Conservation (phyloP, 2,113 vertebrate genomes). For the Pseudopipra pipra region DNA sequence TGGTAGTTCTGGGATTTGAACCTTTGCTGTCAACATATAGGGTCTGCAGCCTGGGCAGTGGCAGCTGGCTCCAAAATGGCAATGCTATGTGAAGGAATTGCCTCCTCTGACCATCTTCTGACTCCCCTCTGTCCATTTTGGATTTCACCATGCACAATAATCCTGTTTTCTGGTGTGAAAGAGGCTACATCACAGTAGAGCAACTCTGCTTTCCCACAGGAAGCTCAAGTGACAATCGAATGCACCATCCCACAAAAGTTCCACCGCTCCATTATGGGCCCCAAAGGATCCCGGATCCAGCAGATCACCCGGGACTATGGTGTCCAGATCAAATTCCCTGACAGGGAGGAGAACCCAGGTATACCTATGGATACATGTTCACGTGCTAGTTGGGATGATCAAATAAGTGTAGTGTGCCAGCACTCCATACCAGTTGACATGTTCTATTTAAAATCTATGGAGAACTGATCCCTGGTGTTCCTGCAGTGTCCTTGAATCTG, state of each 20-base stretch:
- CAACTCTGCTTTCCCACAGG: conserved; percentile 73
- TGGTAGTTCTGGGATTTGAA: neutral
- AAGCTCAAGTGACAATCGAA: conserved; percentile 94
- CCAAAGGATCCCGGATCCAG: conserved; percentile 94
- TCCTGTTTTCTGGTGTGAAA: neutral
- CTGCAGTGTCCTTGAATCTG: neutral
- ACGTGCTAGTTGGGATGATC: neutral
- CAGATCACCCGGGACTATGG: conserved; percentile 93
- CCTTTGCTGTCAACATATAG: neutral
- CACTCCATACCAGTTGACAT: neutral
- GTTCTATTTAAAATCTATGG: neutral
- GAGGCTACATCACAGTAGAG: neutral
- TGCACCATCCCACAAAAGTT: conserved; percentile 93
- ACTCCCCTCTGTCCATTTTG: neutral
- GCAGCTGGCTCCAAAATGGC: neutral
- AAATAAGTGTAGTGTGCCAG: neutral
- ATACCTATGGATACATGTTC: neutral
- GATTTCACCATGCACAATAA: neutral
- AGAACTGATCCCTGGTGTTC: neutral
- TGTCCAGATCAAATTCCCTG: conserved; percentile 97
- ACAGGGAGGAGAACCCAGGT: conserved; percentile 90
- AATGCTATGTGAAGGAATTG: neutral
- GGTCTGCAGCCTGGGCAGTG: neutral
- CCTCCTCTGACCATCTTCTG: neutral
- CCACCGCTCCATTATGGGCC: conserved; percentile 97